Percentiles rank a stretch among this genome's conserved stretches.
These are phyloP conservation scores for Tetanocera ferruginea DNA, from an alignment of 2,888 invertebrate species.

Conservation along the genomic window DNA sequence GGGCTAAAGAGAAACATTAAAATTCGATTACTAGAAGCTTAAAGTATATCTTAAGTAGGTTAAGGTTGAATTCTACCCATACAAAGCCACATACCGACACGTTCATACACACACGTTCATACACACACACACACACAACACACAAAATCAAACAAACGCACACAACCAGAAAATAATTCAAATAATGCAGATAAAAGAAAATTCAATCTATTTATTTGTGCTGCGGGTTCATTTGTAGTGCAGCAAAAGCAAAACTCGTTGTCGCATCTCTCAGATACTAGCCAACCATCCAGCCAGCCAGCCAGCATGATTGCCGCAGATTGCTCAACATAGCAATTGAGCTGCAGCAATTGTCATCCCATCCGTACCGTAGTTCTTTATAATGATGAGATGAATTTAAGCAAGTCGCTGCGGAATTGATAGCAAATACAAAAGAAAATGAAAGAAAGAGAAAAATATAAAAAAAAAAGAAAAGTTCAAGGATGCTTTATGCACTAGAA, in stretches of 20 bases:
- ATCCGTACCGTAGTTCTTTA: neutral
- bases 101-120: neutral
- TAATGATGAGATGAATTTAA: neutral
- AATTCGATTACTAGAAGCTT: no score
- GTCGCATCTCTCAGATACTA: slow-evolving; percentile 26
- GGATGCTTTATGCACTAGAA: slow-evolving; percentile 7
- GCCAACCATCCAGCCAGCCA: slow-evolving; percentile 3
- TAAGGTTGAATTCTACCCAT: neutral
- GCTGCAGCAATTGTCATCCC: neutral
- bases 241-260: neutral
- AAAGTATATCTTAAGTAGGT: neutral
- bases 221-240: slow-evolving; percentile 18
- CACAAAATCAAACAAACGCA: neutral
- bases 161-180: neutral
- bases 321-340: slow-evolving; percentile 43
- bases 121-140: neutral
- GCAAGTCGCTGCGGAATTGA: slow-evolving; percentile 19
- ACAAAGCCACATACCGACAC: no score
- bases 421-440: slow-evolving; percentile 3
- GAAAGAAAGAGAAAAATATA: neutral
- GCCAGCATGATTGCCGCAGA: slow-evolving; percentile 36
- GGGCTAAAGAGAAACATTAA: no score
- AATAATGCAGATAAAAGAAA: slow-evolving; percentile 30
- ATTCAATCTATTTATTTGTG: slow-evolving; percentile 13
- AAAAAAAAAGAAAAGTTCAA: slow-evolving; percentile 26